Evolutionary conservation across 2,113 vertebrate species (phyloP), one percentile per base, ranked within the genome.

Genomic region (Pelobates fuscus): DNA sequence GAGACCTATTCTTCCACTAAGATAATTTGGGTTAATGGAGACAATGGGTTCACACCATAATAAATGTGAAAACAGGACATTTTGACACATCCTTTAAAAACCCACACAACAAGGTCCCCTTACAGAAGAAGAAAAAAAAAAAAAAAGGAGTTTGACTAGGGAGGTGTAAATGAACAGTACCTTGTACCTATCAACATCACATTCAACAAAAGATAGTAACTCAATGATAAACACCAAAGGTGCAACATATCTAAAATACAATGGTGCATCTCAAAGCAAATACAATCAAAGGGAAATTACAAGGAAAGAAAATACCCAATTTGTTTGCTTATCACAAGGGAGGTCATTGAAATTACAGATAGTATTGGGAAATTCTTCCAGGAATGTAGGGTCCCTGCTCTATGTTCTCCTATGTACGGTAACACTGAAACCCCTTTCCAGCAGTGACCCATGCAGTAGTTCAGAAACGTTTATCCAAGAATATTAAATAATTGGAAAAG

Each of bases 11-110:
- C 32, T 92, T 91, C 92, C 88, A 88, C 81, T 84, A 90, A 85
- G 89, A 90, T 89, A 86, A 89, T 91, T 92, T 88, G 90, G 92
- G 85, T 92, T 93, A 94, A 91, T 89, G 88, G 92, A 89, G 81
- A 90, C 82, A 90, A 90, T 80, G 82, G 86, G 83, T 83, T 71
- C 2, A 84, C 78, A n/a, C n/a, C 44, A 29, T n/a, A 64, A 72
- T 61, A 0, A 0, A 67, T 49, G 78, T 72, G 70, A 76, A 0
- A 0, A 43, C 57, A 62, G n/a, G 46, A 62, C 68, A 49, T 77
- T 79, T 26, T 77, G 79, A 87, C 86, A 79, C 85, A 80, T 81
- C 67, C 44, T 17, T 49, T 14, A 15, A 17, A 49, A 49, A 17
- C 12, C n/a, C 32, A 5, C 17, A 14, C 12, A 49, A 49, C 4